phyloP scores from a whole-genome alignment of 2,888 invertebrate genomes.

The Drosophila austrosaltans region DNA sequence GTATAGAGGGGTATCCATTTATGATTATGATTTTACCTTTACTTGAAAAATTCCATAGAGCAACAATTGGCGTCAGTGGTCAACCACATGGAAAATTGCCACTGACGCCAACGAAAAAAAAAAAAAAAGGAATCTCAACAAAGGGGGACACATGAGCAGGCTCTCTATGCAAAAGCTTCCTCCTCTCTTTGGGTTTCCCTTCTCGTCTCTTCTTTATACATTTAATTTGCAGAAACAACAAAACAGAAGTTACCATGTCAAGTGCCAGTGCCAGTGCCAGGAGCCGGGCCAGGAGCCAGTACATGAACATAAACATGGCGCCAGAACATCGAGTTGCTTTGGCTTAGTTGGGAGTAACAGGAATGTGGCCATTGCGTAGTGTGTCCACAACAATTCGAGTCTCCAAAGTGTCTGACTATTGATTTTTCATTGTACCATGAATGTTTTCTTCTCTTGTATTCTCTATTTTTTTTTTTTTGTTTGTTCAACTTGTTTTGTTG shows the following conservation, averaged over 20 bases:
- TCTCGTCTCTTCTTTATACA: conserved; percentile 27
- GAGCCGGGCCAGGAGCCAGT: conserved; percentile 1
- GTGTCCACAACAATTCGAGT: conserved; percentile 18
- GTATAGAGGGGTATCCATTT: conserved; percentile 13
- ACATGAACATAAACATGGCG: conserved; percentile 44
- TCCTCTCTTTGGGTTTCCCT: neutral
- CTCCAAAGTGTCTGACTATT: conserved; percentile 27
- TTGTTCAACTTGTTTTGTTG: conserved; percentile 15
- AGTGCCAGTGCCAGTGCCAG: conserved; percentile 18
- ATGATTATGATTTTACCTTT: conserved; percentile 19
- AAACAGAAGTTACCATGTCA: conserved; percentile 28
- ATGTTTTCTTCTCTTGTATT: conserved; percentile 16
- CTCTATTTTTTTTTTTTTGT: neutral
- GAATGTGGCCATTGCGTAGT: conserved; percentile 36
- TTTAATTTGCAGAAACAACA: conserved; percentile 59
- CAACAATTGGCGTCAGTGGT: conserved; percentile 65
- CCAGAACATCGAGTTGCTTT: conserved; percentile 13
- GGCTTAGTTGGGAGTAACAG: neutral
- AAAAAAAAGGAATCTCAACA: neutral
- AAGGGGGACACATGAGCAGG: too few species aligned
- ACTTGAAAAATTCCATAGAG: conserved; percentile 23
- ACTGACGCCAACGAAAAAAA: conserved; percentile 15
- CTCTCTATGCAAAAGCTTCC: too few species aligned
- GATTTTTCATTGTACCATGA: conserved; percentile 42
- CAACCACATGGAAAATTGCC: conserved; percentile 66